Evolutionary conservation across 2,888 invertebrate genomes (phyloP).

Genomic region (Hypena proboscidalis): DNA sequence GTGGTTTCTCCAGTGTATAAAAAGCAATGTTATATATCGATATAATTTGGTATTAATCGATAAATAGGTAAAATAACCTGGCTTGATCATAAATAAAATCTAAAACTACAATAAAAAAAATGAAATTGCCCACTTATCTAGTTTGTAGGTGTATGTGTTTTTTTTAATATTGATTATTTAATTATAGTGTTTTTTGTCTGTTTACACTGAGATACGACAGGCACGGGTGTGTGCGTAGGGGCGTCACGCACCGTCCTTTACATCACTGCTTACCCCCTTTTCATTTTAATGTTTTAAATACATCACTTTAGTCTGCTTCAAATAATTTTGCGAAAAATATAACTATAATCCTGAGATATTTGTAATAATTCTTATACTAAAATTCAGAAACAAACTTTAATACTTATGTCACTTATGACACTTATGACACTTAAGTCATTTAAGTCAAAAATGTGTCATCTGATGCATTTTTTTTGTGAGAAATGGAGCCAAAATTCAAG

Average conservation of each 20-base stretch:
- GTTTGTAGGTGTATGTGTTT: conserved; percentile 79
- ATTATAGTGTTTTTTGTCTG: conserved; percentile 68
- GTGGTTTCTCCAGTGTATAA: conserved; percentile 2
- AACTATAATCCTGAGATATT: background rate
- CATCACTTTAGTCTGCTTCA: conserved; percentile 1
- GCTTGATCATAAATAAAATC: conserved; percentile 31
- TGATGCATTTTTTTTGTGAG: too few relatives aligned
- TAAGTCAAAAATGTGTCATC: too few relatives aligned
- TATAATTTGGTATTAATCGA: conserved; percentile 31
- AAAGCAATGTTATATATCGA: conserved; percentile 17
- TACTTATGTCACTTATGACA: too few relatives aligned
- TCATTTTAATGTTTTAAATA: background rate
- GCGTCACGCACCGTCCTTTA: conserved; percentile 19
- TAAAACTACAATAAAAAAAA: conserved; percentile 39
- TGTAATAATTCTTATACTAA: too few relatives aligned
- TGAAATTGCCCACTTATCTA: conserved; percentile 65
- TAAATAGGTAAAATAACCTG: conserved; percentile 30
- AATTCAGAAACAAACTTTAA: too few relatives aligned
- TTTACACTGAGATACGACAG: conserved; percentile 63
- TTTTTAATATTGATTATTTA: conserved; percentile 74
- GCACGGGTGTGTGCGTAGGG: conserved; percentile 57
- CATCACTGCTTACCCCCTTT: conserved; percentile 5
- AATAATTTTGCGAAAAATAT: background rate
- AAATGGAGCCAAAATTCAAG: too few relatives aligned
- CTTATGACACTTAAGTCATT: too few relatives aligned